Conservation (phyloP, 2,113 vertebrate species). For the Meleagris gallopavo region DNA sequence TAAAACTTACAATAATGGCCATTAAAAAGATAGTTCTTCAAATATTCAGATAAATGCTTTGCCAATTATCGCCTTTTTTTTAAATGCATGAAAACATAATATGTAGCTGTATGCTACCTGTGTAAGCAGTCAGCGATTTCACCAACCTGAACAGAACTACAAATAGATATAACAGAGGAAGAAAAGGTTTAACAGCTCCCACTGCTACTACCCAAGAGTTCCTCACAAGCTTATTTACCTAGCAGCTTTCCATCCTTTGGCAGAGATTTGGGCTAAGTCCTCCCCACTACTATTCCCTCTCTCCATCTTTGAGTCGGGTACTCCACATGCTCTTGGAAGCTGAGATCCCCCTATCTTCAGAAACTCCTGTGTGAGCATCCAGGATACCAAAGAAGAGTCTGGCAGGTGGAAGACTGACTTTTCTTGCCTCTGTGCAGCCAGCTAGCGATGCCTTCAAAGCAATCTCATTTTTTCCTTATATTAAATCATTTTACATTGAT, state of each 20-base stretch:
- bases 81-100: fast-evolving
- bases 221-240: neutral
- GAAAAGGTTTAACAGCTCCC: neutral
- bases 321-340: neutral
- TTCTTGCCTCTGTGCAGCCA: neutral
- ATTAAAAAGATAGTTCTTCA: neutral
- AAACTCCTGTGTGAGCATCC: neutral
- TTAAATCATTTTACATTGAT: neutral
- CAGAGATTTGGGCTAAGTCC: neutral
- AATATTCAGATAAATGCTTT: neutral
- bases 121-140: neutral
- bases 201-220: neutral
- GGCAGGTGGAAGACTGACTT: neutral
- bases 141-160: neutral
- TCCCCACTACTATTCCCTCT: neutral
- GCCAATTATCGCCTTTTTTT: neutral
- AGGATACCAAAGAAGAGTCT: fast-evolving
- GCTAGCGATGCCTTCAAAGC: neutral
- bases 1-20: neutral
- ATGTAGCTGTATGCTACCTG: neutral
- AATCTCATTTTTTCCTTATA: neutral
- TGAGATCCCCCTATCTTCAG: neutral
- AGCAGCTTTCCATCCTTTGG: neutral
- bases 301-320: neutral
- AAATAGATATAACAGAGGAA: neutral